Conservation (phyloP, 2,113 vertebrate species). For the Hippopotamus amphibius region DNA sequence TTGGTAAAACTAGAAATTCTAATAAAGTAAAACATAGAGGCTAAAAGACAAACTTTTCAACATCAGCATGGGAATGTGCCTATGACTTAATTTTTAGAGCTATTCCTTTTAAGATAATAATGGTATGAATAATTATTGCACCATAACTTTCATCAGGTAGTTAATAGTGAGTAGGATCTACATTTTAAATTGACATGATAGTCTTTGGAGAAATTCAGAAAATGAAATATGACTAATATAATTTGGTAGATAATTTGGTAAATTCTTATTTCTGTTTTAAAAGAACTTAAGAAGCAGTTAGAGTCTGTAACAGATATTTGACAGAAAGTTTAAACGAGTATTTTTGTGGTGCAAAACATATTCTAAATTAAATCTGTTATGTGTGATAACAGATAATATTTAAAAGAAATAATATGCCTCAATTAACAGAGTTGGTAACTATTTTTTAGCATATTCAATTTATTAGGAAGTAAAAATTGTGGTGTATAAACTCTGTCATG, state of each 20-base stretch:
- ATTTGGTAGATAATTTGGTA: not conserved
- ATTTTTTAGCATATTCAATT: not conserved
- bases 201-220: constrained; percentile 10
- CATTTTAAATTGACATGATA: not conserved
- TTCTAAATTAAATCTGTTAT: not conserved
- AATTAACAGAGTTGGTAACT: not conserved
- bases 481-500: not conserved
- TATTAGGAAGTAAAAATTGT: not conserved
- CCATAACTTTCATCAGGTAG: not conserved
- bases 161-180: not conserved
- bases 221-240: not conserved
- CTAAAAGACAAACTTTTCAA: not conserved
- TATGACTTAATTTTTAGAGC: not conserved
- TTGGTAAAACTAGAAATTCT: constrained; percentile 26
- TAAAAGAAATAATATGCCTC: not conserved
- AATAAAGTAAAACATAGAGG: not conserved
- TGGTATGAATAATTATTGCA: not conserved
- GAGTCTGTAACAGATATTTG: not conserved
- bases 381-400: constrained; percentile 27
- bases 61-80: not conserved
- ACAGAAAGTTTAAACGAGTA: not conserved
- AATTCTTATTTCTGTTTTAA: not conserved
- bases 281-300: not conserved
- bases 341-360: not conserved
- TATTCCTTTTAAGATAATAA: not conserved